These are phyloP conservation scores for Phlogophora meticulosa DNA, from an alignment of 2,888 invertebrate genomes.

Conservation along the genomic window DNA sequence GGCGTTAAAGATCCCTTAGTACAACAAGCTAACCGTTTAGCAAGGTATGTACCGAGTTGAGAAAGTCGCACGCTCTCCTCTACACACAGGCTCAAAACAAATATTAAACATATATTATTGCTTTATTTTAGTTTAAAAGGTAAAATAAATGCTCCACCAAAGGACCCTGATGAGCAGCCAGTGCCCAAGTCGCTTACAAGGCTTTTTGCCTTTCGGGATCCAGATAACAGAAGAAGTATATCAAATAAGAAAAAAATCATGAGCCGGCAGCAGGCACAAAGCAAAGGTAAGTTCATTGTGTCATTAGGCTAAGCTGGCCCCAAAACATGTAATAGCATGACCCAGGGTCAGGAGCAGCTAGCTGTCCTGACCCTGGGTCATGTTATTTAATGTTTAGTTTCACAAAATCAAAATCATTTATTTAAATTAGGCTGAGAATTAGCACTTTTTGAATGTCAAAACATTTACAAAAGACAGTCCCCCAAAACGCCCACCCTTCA, in stretches of 20 bases:
- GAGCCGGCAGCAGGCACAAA: constrained; percentile 47
- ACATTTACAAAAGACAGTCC: no score
- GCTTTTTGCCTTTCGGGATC: constrained; percentile 87
- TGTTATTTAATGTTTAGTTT: no score
- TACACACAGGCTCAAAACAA: background rate
- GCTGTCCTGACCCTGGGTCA: no score
- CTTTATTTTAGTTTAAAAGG: constrained; percentile 91
- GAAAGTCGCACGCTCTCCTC: background rate
- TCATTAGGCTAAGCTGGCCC: no score
- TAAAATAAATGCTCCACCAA: constrained; percentile 94
- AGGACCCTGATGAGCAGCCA: constrained; percentile 93
- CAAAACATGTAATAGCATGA: no score
- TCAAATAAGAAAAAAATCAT: constrained; percentile 65
- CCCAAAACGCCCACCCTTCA: no score
- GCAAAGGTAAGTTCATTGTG: constrained; percentile 49
- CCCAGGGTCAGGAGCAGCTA: no score
- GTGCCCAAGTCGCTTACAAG: constrained; percentile 93
- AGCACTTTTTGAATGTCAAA: no score
- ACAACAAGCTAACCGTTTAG: constrained; percentile 92
- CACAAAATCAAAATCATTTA: no score
- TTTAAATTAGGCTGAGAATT: no score
- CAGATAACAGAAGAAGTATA: constrained; percentile 61
- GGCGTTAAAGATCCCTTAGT: constrained; percentile 95
- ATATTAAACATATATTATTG: background rate
- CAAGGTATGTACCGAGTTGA: constrained; percentile 87